A percentile compares a stretch with the other conserved stretches of the same genome.
phyloP scores from a whole-genome alignment of 2,113 vertebrate species.

The Strigops habroptila region DNA sequence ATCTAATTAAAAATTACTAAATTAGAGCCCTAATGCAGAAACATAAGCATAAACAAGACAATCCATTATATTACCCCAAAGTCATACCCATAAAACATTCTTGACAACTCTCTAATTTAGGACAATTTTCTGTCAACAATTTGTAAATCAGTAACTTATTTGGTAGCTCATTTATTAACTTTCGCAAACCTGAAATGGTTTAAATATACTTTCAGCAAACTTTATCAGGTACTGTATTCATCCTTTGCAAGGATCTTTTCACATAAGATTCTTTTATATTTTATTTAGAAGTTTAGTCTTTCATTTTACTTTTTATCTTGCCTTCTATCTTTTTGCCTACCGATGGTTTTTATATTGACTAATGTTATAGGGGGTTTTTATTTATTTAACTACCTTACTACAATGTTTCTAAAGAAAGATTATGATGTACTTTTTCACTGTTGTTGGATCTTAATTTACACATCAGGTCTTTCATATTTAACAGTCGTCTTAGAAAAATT shows the following conservation, averaged over 20 bases:
- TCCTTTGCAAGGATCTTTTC: background rate
- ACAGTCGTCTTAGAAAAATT: background rate
- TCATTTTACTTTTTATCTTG: background rate
- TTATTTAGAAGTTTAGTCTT: background rate
- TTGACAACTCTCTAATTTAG: conserved; percentile 8
- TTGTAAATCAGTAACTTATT: background rate
- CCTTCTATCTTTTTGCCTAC: background rate
- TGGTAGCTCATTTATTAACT: background rate
- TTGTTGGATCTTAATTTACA: background rate
- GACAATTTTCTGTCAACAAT: background rate
- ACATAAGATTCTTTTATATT: background rate
- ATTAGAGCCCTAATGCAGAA: background rate
- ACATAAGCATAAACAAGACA: background rate
- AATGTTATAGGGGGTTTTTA: fast-evolving
- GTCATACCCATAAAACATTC: background rate
- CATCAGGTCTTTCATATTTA: background rate
- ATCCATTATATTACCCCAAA: conserved; percentile 1
- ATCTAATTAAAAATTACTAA: conserved; percentile 11
- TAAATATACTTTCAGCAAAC: background rate
- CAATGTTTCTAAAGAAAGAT: background rate
- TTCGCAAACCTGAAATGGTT: background rate
- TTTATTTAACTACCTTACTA: background rate
- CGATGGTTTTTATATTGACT: background rate
- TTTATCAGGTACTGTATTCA: background rate
- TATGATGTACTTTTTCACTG: background rate